Evolutionary conservation across 2,888 invertebrate genomes (phyloP).

Genomic region (Acanthopleura granulata): DNA sequence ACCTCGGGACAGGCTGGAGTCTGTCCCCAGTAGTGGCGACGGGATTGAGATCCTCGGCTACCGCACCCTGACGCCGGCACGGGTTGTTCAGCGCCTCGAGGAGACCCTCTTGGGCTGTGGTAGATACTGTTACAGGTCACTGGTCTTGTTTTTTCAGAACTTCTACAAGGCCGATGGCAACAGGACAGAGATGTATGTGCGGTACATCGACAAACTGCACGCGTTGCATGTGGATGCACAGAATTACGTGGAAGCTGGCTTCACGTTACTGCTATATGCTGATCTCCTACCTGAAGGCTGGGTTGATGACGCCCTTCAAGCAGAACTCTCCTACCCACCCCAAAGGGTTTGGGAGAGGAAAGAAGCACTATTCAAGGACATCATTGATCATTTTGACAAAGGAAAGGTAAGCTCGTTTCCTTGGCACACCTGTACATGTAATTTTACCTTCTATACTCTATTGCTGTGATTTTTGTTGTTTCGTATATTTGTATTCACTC

Average conservation of each 20-base stretch:
- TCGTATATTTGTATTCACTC: too few species aligned
- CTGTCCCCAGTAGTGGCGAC: neutral
- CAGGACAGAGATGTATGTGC: constrained; percentile 93
- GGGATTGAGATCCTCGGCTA: neutral
- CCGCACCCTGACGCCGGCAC: neutral
- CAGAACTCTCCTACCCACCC: constrained; percentile 75
- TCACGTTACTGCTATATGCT: constrained; percentile 93
- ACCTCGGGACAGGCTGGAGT: neutral
- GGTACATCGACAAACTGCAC: constrained; percentile 94
- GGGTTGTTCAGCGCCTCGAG: neutral
- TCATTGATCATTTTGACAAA: constrained; percentile 91
- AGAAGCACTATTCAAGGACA: constrained; percentile 88
- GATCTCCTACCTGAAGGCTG: constrained; percentile 82
- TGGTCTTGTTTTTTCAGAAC: constrained; percentile 75
- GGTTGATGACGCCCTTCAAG: constrained; percentile 72
- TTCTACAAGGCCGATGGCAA: constrained; percentile 97
- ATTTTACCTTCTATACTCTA: neutral
- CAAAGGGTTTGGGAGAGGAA: constrained; percentile 91
- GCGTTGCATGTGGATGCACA: constrained; percentile 91
- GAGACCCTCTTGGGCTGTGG: neutral
- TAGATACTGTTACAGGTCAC: neutral
- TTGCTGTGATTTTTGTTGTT: too few species aligned
- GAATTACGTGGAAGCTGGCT: constrained; percentile 95
- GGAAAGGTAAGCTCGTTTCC: constrained; percentile 79
- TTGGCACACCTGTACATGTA: neutral